Evolutionary conservation across 2,888 invertebrate species (phyloP).

Genomic region (Agelastica alni): DNA sequence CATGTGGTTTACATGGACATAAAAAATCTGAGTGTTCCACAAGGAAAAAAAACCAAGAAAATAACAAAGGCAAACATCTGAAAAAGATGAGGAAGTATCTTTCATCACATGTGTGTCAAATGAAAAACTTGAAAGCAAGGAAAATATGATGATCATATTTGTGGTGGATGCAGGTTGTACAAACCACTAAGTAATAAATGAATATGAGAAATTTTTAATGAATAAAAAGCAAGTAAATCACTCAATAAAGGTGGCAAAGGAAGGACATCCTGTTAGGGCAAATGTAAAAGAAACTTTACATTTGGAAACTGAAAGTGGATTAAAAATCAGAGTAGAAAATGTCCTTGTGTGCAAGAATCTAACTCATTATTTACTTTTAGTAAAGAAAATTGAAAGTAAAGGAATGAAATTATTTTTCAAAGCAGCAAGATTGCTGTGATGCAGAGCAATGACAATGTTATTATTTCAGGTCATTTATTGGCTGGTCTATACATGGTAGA

Average conservation of each 20-base stretch:
- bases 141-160: not conserved
- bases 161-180: not conserved
- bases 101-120: not conserved
- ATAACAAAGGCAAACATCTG: not conserved
- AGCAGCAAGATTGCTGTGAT: too few species aligned
- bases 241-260: slow-evolving; percentile 10
- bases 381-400: not conserved
- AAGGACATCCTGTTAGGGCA: not conserved
- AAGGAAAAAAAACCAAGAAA: not conserved
- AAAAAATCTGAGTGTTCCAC: not conserved
- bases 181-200: not conserved
- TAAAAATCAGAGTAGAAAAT: not conserved
- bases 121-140: not conserved
- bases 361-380: not conserved
- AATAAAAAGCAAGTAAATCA: not conserved
- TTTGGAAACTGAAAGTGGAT: not conserved
- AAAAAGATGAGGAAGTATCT: not conserved
- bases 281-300: not conserved
- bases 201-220: not conserved
- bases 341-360: not conserved
- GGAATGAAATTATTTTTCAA: too few species aligned
- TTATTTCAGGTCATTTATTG: too few species aligned
- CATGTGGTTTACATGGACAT: not conserved
- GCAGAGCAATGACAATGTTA: too few species aligned
- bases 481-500: too few species aligned